Conservation (phyloP, 2,113 vertebrate genomes). For the Cololabis saira region DNA sequence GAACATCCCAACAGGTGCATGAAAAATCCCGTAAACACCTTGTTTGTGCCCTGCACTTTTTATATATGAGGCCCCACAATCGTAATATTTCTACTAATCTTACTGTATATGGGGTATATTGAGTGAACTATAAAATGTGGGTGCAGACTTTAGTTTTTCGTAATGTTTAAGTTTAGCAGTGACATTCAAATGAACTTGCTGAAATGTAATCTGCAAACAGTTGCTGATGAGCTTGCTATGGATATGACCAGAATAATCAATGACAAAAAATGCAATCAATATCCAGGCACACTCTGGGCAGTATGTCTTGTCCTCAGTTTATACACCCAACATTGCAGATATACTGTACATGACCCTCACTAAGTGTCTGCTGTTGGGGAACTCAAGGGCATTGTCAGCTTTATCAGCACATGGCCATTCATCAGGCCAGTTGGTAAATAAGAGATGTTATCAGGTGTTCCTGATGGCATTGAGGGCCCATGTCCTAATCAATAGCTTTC, state of each 20-base stretch:
- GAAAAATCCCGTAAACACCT: no score
- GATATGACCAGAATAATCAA: slow-evolving; percentile 38
- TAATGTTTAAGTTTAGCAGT: slow-evolving; percentile 9
- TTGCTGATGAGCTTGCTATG: slow-evolving; percentile 27
- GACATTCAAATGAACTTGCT: slow-evolving; percentile 39
- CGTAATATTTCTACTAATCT: no score
- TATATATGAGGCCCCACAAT: no score
- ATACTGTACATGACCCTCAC: slow-evolving; percentile 21
- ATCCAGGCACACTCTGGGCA: slow-evolving; percentile 21
- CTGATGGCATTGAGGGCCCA: slow-evolving; percentile 73
- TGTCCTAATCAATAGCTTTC: slow-evolving; percentile 83
- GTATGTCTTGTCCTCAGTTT: slow-evolving; percentile 28
- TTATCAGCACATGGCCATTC: slow-evolving; percentile 72
- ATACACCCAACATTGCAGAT: slow-evolving; percentile 20
- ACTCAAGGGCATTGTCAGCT: slow-evolving; percentile 77
- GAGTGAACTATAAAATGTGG: background rate
- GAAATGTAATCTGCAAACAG: slow-evolving; percentile 35
- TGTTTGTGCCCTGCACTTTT: no score
- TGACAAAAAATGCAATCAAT: slow-evolving; percentile 51
- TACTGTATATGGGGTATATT: no score
- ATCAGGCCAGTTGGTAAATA: slow-evolving; percentile 80
- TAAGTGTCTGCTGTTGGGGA: slow-evolving; percentile 24
- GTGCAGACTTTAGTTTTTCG: slow-evolving; percentile 3
- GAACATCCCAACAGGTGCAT: no score
- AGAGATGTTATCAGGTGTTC: slow-evolving; percentile 80